A percentile compares a stretch with the other conserved stretches of the same genome.
phyloP scores from a whole-genome alignment of 2,113 vertebrate genomes.

The Cnemophilus loriae region DNA sequence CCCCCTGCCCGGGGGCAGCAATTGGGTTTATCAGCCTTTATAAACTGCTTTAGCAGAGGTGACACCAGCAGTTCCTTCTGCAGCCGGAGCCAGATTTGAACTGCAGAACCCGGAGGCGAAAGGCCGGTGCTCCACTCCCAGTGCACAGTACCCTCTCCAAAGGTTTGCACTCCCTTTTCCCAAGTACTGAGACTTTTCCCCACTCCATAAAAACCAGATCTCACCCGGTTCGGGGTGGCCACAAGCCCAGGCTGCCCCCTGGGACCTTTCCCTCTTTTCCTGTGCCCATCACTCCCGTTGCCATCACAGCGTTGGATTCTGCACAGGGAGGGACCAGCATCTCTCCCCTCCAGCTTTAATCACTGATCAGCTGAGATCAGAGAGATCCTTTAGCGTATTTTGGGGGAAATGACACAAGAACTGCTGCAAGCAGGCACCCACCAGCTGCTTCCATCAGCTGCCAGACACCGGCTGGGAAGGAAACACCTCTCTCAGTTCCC shows the following conservation, averaged over 20 bases:
- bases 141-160: accelerated
- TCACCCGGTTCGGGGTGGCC: accelerated
- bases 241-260: accelerated
- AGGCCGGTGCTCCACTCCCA: not conserved
- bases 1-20: not conserved
- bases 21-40: accelerated
- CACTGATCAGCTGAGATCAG: not conserved
- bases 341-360: not conserved
- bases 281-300: not conserved
- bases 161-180: accelerated
- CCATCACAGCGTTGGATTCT: accelerated
- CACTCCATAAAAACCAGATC: accelerated
- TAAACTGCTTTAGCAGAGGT: not conserved
- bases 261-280: accelerated
- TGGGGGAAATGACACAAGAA: not conserved
- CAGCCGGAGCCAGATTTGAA: not conserved
- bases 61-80: not conserved
- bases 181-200: not conserved
- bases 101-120: not conserved
- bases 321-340: not conserved
- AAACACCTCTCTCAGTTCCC: not conserved
- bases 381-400: not conserved
- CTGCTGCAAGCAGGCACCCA: not conserved
- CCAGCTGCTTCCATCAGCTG: not conserved
- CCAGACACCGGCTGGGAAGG: not conserved